Base-by-base conservation (phyloP, 2,797 vertebrate genomes). In the Momotus momota region DNA sequence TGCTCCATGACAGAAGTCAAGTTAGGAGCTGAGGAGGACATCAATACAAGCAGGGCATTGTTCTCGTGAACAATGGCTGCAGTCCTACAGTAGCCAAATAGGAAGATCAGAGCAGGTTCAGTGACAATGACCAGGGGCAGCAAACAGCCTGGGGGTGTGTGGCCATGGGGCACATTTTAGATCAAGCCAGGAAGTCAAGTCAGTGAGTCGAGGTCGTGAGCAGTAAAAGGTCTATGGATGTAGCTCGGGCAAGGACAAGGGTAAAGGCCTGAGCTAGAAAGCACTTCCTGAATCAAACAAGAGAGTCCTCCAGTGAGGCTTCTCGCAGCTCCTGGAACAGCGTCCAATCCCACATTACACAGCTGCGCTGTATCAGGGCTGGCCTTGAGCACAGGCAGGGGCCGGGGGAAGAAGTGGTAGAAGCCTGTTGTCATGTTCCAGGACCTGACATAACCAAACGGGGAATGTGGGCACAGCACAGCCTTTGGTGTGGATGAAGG, bases 11-110 rank as follows among this genome's bases (percentile, higher is more conserved):
- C 22, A 8, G 22, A 33, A 74, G 25, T 43, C 17, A 29, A 70
- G 22, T 69, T 58, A 51, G 51, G 29, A 62, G 18, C 52, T 35
- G 40, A 43, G 64, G 31, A 55, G 46, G 14, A 16, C 57, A 35
- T 70, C 21, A 6, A 8, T 52, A 14, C 48, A 19, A 55, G 58
- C 71, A 48, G 4, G 12, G 21, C 3, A 0, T 10, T 65, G 35
- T 35, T n/a, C 33, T 52, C 8, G 0, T 10, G 41, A 43, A 22
- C 58, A 61, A 22, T 45, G 12, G 25, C 3, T 15, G 26, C 81
- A 58, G 17, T 49, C 12, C 14, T 38, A 31, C 10, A 8, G 10
- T 0, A 26, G 33, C 55, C 35, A n/a, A 3, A 45, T 0, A 5
- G 67, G 41, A 49, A 27, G 16, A 15, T 35, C 0, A 0, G 46